Evolutionary conservation across 2,797 vertebrate genomes (phyloP).

Genomic region (Hydrolagus colliei): DNA sequence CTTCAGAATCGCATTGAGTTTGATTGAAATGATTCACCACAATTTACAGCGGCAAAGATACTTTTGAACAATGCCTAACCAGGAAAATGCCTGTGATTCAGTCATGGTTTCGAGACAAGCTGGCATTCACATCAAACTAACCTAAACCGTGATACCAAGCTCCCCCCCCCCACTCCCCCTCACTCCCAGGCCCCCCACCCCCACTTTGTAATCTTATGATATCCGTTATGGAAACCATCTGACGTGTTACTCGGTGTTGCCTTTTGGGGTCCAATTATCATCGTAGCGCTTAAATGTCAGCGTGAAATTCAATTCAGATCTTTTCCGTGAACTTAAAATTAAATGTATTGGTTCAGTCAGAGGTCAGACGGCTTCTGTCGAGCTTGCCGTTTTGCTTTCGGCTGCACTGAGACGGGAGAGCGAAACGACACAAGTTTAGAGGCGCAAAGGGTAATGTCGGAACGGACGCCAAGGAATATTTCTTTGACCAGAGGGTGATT

Average conservation of each 20-base stretch:
- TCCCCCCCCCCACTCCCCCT: too few relatives aligned
- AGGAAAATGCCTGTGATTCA: neutral
- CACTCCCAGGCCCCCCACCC: too few relatives aligned
- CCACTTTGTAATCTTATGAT: too few relatives aligned
- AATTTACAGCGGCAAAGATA: neutral
- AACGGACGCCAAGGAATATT: too few relatives aligned
- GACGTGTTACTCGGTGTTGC: neutral
- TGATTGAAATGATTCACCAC: too few relatives aligned
- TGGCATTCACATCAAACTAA: neutral
- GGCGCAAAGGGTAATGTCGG: too few relatives aligned
- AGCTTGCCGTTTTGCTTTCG: too few relatives aligned
- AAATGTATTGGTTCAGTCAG: neutral
- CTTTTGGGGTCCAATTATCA: neutral
- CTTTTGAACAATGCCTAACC: neutral
- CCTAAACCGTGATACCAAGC: neutral
- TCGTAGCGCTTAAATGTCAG: neutral
- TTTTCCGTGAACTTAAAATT: slow-evolving; percentile 1
- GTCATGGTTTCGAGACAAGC: neutral
- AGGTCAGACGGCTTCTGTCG: too few relatives aligned
- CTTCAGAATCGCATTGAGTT: too few relatives aligned
- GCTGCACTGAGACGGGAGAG: too few relatives aligned
- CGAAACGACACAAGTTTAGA: too few relatives aligned
- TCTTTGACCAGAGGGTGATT: too few relatives aligned
- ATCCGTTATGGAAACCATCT: neutral
- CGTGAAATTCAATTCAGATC: neutral